Evolutionary conservation across 2,888 invertebrate genomes (phyloP), one percentile per base, ranked within the genome.

Genomic region (Troides oblongomaculatus): DNA sequence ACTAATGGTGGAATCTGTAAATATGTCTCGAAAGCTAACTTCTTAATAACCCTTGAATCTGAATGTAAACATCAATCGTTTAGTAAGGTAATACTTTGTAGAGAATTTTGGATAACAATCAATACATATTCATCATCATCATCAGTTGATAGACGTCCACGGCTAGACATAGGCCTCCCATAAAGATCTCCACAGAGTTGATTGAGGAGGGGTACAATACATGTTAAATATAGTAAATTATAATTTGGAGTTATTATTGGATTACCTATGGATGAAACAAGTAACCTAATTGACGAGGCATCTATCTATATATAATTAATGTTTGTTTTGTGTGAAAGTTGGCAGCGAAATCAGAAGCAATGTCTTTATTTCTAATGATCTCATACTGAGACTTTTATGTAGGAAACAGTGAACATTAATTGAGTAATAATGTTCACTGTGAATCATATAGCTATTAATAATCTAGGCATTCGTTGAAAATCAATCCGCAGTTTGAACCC

Each of bases 371-470:
- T 10, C 66, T 70, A 66, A 62, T 66, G 70, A 70, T 66, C 66
- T 70, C 66, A 63, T 70, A 59, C 59, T 66, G 25, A 67, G 57
- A 64, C 64, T 71, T 71, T 67, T 61, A 70, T 67, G 67, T 71
- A 71, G 70, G 67, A 71, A 71, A 71, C 67, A 61, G 67, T 64
- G 64, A 61, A 64, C 57, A 71, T 67, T 67, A 70, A 70, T 70
- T 60, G 63, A 70, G 70, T 63, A 66, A 66, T 70, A 60, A 59
- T 46, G 62, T 70, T 56, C 36, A 14, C n/a, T 2, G 23, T 70
- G 60, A 60, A 63, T 66, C 70, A 66, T 59, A 50, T 6, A 17
- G 61, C 36, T 60, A 30, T 39, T 57, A 61, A 61, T 58, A 62
- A 50, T 58, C 21, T 7, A 62, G 7, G 39, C 66, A 63, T 66